A percentile compares a stretch with the other conserved stretches of the same genome.
These are phyloP conservation scores for Mobula birostris DNA, from an alignment of 2,113 vertebrate species.

Conservation along the genomic window DNA sequence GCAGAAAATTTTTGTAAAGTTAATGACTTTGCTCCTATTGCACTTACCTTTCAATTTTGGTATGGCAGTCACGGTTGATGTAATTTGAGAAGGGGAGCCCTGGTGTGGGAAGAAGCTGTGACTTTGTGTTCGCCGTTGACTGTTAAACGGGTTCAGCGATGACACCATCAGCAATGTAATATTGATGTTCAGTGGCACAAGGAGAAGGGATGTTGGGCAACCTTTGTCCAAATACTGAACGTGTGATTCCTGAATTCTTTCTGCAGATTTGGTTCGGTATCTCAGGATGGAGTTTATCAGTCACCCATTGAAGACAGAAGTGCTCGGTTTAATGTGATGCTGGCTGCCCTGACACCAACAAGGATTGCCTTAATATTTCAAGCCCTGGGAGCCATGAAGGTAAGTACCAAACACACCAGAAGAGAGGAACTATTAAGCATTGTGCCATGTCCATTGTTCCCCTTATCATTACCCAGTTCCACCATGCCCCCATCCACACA, in stretches of 20 bases:
- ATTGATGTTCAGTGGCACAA: background rate
- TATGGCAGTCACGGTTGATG: background rate
- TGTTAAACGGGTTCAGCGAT: too few species aligned
- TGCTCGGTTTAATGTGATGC: constrained; percentile 48
- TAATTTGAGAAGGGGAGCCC: background rate
- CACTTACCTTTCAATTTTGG: background rate
- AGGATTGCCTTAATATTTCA: constrained; percentile 51
- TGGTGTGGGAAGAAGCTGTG: background rate
- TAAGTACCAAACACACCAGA: constrained; percentile 35
- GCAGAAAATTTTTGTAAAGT: too few species aligned
- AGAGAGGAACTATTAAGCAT: background rate
- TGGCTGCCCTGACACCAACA: constrained; percentile 50
- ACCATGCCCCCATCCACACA: too few species aligned
- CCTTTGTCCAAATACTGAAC: background rate
- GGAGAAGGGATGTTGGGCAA: background rate
- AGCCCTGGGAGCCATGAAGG: constrained; percentile 53
- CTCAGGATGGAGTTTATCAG: constrained; percentile 47
- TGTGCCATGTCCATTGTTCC: background rate
- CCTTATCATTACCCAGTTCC: background rate
- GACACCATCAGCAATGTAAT: too few species aligned
- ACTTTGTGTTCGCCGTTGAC: background rate
- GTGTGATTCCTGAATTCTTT: background rate
- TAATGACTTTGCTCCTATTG: background rate
- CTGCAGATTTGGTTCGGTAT: constrained; percentile 53
- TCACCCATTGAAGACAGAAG: constrained; percentile 50